These are phyloP conservation scores for Drosophila buzzatii DNA, from an alignment of 2,888 invertebrate species.

Conservation along the genomic window DNA sequence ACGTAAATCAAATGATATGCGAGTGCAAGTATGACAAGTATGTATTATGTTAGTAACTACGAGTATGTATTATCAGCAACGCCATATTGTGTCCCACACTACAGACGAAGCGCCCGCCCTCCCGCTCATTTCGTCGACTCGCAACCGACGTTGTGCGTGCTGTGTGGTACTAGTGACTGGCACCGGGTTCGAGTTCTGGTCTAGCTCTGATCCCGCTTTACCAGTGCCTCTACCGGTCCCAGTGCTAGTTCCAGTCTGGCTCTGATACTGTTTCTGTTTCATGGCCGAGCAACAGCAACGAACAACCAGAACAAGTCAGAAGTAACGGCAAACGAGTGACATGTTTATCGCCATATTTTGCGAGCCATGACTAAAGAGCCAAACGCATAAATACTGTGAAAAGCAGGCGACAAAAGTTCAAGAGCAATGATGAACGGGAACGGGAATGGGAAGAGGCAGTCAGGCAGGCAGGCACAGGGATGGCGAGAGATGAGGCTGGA, in stretches of 20 bases:
- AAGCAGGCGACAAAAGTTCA: conserved; percentile 72
- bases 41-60: conserved; percentile 74
- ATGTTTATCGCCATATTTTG: conserved; percentile 78
- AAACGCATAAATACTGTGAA: conserved; percentile 70
- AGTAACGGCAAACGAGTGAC: conserved; percentile 63
- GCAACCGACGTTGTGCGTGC: conserved; percentile 29
- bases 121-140: not conserved
- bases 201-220: conserved; percentile 16
- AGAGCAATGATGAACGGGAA: conserved; percentile 50
- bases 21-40: conserved; percentile 78
- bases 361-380: conserved; percentile 75
- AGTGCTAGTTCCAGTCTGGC: conserved; percentile 3
- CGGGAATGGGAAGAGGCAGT: conserved; percentile 7
- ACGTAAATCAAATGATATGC: conserved; percentile 78
- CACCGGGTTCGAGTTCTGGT: conserved; percentile 8
- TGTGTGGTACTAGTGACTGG: conserved; percentile 27
- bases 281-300: conserved; percentile 18
- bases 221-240: not conserved
- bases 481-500: not conserved
- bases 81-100: conserved; percentile 57
- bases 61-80: conserved; percentile 69
- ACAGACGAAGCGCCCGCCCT: not conserved
- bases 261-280: conserved; percentile 6
- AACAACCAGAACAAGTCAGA: conserved; percentile 39
- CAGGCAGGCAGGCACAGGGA: too few species aligned